Base-by-base conservation (phyloP, 2,113 vertebrate species). In the Macrotus californicus region DNA sequence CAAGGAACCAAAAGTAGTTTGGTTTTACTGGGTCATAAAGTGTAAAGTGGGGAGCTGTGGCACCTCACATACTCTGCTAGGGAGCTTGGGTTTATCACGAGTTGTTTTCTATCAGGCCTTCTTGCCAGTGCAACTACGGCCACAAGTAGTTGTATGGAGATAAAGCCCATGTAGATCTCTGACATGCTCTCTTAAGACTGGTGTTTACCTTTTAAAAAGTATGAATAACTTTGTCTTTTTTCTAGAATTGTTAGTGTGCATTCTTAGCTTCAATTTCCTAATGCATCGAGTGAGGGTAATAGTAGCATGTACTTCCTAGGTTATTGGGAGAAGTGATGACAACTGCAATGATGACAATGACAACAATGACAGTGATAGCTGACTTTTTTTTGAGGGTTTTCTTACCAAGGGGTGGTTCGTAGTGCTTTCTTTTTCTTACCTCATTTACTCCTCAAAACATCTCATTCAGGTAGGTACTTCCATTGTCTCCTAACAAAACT, bases 161-260 rank as follows among this genome's bases (percentile, higher is more conserved):
- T 77, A 77, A 69, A 95, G 52, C 66, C 48, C 19, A 22, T 39
- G 19, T 19, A 41, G 73, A 66, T 13, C 14, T 89, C 43, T 19
- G 75, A 46, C 22, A 15, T 56, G 34, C 76, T 92, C 90, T 89
- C 41, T 77, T 69, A 88, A 26, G 52, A 54, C 13, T 89, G n/a
- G 29, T 46, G 39, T 93, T 94, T 88, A 24, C 43, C 85, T 13
- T 72, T 81, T 89, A 29, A 94, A 81, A 95, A 50, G 80, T 89
- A 50, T 52, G 29, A 80, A 84, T 87, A 95, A 61, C 24, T 46
- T 59, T 91, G 21, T 87, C 15, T 96, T 94, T 31, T 93, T 82
- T 85, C 22, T 89, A 43, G 64, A 96, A 76, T 96, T 70, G 29
- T 59, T 70, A 34, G 9, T 92, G 26, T 79, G 52, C 26, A 6